Conservation (phyloP, 1,140 invertebrate genomes). For the Theocolax elegans region DNA sequence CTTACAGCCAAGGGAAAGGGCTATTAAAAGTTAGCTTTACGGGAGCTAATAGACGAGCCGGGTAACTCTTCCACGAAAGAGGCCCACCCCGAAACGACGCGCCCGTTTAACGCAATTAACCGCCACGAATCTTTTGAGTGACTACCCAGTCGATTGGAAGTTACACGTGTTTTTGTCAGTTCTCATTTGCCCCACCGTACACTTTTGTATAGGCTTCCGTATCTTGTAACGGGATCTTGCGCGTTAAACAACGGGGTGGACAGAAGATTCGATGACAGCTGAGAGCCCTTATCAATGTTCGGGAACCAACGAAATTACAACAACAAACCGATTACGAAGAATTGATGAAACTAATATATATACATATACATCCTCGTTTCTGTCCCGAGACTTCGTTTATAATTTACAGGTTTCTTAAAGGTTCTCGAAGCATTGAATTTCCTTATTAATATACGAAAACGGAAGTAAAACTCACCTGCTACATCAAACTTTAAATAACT, state of each 20-base stretch:
- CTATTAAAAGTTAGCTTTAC: slow-evolving; percentile 1
- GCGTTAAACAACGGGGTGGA: not conserved
- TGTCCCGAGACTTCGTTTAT: not conserved
- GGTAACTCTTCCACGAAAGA: not conserved
- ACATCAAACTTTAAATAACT: no score
- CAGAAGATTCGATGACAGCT: slow-evolving; percentile 12
- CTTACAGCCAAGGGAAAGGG: not conserved
- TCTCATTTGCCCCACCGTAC: slow-evolving; percentile 48
- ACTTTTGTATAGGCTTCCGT: not conserved
- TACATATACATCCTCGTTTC: not conserved
- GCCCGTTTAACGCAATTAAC: slow-evolving; percentile 52
- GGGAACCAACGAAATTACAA: slow-evolving; percentile 38
- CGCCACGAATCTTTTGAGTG: slow-evolving; percentile 50
- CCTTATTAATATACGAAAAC: no score
- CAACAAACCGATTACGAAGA: slow-evolving; percentile 38
- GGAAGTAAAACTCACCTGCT: no score
- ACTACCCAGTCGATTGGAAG: slow-evolving; percentile 56
- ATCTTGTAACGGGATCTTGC: slow-evolving; percentile 49
- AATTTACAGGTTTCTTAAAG: not conserved
- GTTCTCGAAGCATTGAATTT: not conserved
- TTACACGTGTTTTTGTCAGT: slow-evolving; percentile 62
- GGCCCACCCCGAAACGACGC: not conserved
- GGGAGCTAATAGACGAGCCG: not conserved
- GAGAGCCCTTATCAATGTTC: slow-evolving; percentile 45
- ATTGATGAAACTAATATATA: slow-evolving; percentile 40